Evolutionary conservation across 2,113 vertebrate species (phyloP).

Genomic region (Nothobranchius furzeri): DNA sequence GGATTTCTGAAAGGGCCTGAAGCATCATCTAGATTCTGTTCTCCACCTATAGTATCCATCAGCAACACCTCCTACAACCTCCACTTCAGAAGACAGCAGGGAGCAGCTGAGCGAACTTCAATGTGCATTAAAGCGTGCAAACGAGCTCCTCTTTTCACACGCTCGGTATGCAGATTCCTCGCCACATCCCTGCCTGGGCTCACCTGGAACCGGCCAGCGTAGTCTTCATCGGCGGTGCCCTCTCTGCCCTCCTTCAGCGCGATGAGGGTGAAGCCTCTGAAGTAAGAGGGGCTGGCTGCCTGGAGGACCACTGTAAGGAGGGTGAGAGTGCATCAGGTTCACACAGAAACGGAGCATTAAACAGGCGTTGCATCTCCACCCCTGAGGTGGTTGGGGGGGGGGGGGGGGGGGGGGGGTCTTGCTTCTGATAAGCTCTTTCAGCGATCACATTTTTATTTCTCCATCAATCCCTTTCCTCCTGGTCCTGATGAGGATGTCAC

Average conservation of each 20-base stretch:
- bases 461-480: too few relatives aligned
- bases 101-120: slow-evolving; percentile 16
- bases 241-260: slow-evolving; percentile 92
- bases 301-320: slow-evolving; percentile 85
- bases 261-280: slow-evolving; percentile 93
- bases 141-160: slow-evolving; percentile 16
- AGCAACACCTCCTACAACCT: slow-evolving; percentile 38
- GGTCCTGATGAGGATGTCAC: too few relatives aligned
- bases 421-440: background rate
- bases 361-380: background rate
- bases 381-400: background rate
- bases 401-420: background rate
- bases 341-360: slow-evolving; percentile 1
- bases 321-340: slow-evolving; percentile 9
- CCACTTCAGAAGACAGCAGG: slow-evolving; percentile 28
- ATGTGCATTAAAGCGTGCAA: slow-evolving; percentile 31
- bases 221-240: slow-evolving; percentile 89
- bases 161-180: background rate
- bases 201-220: slow-evolving; percentile 93
- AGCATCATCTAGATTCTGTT: slow-evolving; percentile 14
- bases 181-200: slow-evolving; percentile 36
- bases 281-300: slow-evolving; percentile 90
- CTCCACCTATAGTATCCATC: slow-evolving; percentile 12
- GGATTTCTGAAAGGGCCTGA: background rate
- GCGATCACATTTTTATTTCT: too few relatives aligned